Percentiles rank a stretch among this genome's conserved stretches.
Evolutionary conservation across 2,888 invertebrate species (phyloP).

Genomic region (Dynastes grantii): DNA sequence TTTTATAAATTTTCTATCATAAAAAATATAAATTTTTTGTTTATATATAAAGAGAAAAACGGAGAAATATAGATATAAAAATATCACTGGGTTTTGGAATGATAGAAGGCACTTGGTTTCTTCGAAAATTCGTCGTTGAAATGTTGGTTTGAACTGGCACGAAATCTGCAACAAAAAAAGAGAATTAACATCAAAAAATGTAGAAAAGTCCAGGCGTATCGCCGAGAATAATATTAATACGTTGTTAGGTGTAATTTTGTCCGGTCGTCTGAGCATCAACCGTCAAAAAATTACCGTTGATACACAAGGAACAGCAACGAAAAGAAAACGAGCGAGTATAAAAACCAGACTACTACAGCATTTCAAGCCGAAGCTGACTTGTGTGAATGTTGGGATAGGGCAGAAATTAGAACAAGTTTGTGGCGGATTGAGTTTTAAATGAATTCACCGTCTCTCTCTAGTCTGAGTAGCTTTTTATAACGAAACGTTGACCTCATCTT

Average conservation of each 20-base stretch:
- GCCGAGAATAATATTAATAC: constrained; percentile 20
- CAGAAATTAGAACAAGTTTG: constrained; percentile 62
- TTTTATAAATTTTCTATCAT: constrained; percentile 65
- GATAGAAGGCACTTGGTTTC: constrained; percentile 65
- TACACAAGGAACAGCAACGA: background rate
- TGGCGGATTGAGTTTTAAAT: constrained; percentile 54
- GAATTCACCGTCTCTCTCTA: constrained; percentile 51
- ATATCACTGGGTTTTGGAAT: constrained; percentile 66
- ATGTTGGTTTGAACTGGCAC: constrained; percentile 56
- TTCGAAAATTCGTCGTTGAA: constrained; percentile 36
- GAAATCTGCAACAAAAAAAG: constrained; percentile 60
- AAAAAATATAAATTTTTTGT: constrained; percentile 64
- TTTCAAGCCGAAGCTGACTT: constrained; percentile 50
- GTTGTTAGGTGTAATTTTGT: constrained; percentile 49
- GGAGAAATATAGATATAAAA: constrained; percentile 56
- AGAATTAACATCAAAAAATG: constrained; percentile 7
- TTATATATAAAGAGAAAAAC: constrained; percentile 44
- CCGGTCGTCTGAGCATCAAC: constrained; percentile 61
- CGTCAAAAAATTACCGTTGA: constrained; percentile 57
- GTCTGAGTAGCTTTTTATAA: constrained; percentile 49
- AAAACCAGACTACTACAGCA: constrained; percentile 41
- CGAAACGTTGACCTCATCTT: constrained; percentile 56
- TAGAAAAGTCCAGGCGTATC: constrained; percentile 49
- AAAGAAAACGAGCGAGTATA: constrained; percentile 39
- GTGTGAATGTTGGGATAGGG: constrained; percentile 60